Base-by-base conservation (phyloP, 2,797 vertebrate genomes). In the Peromyscus eremicus region DNA sequence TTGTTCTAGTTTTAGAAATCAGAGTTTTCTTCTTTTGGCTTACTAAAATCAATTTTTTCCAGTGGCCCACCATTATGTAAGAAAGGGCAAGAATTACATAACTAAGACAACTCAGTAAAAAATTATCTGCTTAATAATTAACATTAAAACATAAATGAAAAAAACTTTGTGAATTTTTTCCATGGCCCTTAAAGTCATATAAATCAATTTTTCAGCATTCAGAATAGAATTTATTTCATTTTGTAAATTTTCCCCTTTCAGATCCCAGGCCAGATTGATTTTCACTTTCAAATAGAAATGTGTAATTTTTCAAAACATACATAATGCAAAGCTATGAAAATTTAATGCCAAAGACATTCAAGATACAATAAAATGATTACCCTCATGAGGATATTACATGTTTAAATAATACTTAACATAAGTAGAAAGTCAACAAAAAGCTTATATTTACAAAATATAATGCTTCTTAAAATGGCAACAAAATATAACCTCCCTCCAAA, bases 161-260 rank as follows among this genome's bases (percentile, higher is more conserved):
- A 5, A 96, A 94, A 62, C 46, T 92, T 57, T 37, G 13, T 32
- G 8, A 70, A 32, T 82, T 95, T 93, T 81, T 64, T 93, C 75
- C 49, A 9, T 91, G 77, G n/a, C 29, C 75, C 1, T 70, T 86
- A 46, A 83, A 75, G 62, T 95, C 71, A 92, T 62, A 19, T 1
- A 95, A 40, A 71, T 2, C 96, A 81, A 60, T 95, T 79, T 79
- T 94, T 85, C 84, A 34, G 88, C 91, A 89, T 43, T 52, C 27
- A 68, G 37, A 95, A 73, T 57, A 29, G 71, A 25, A 92, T 49
- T 75, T 73, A 89, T 66, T 49, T 77, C 23, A 88, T 83, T 94
- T 37, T 92, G 75, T 94, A 23, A 93, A 94, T 84, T 76, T 73
- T 32, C 87, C 12, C 34, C 23, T 93, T 84, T 94, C 55, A 12